Conservation (phyloP, 2,888 invertebrate genomes). For the Apamea monoglypha region DNA sequence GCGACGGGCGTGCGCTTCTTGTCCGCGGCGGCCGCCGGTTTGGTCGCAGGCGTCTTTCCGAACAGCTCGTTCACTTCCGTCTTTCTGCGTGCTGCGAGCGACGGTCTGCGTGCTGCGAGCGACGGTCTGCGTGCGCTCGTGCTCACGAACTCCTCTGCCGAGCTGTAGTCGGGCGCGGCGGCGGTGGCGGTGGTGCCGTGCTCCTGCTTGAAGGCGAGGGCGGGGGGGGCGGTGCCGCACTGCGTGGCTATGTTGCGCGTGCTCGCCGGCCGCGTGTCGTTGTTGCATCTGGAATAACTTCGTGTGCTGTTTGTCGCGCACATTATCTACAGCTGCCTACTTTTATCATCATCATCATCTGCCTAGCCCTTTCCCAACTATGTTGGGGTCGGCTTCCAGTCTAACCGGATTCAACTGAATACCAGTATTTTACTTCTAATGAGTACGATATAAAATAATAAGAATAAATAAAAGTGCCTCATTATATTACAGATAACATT, state of each 20-base stretch:
- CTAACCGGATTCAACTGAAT: too few species aligned
- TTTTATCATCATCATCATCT: too few species aligned
- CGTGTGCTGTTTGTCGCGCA: constrained; percentile 17
- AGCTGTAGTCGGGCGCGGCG: constrained; percentile 8
- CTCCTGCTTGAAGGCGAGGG: neutral
- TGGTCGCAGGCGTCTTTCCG: neutral
- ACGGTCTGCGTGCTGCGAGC: neutral
- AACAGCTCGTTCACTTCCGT: constrained; percentile 3
- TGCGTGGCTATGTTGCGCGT: constrained; percentile 26
- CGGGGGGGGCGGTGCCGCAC: neutral
- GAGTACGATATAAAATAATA: neutral
- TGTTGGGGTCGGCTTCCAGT: too few species aligned
- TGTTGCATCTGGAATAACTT: constrained; percentile 23
- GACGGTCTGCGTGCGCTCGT: neutral
- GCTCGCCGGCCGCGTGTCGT: neutral
- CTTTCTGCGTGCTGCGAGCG: neutral
- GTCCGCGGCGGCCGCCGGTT: neutral
- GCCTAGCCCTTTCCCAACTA: too few species aligned
- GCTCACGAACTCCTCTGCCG: constrained; percentile 23
- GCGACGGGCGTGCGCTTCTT: too few species aligned
- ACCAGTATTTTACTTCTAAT: too few species aligned
- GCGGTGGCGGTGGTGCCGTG: neutral
- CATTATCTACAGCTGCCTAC: constrained; percentile 4
- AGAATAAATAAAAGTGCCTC: neutral
- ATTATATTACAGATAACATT: neutral